Evolutionary conservation across 1,140 invertebrate genomes (phyloP).

Genomic region (Drosophila albomicans): DNA sequence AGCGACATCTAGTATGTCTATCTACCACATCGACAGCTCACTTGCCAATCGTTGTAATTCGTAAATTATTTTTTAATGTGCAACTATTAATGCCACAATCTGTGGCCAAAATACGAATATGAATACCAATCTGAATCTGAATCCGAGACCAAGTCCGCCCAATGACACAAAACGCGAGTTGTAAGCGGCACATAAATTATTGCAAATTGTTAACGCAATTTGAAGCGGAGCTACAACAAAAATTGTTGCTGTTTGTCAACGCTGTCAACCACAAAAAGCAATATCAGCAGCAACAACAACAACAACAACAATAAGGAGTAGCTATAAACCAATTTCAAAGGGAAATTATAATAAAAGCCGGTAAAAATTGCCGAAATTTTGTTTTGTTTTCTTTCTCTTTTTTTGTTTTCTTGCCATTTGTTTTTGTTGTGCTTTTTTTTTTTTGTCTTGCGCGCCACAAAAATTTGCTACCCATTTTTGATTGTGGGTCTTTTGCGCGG

Average conservation of each 20-base stretch:
- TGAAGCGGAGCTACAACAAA: constrained; percentile 7
- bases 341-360: constrained; percentile 58
- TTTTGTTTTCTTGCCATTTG: constrained; percentile 22
- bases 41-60: not conserved
- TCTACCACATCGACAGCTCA: constrained; percentile 1
- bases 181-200: constrained; percentile 56
- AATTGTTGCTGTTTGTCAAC: constrained; percentile 22
- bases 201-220: constrained; percentile 51
- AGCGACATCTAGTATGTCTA: constrained; percentile 5
- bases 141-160: not conserved
- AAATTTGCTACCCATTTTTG: constrained; percentile 49
- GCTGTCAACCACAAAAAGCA: constrained; percentile 22
- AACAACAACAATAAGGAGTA: constrained; percentile 17
- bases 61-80: constrained; percentile 54
- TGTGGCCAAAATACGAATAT: not conserved
- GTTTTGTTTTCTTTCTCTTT: constrained; percentile 46
- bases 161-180: constrained; percentile 34
- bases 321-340: constrained; percentile 26
- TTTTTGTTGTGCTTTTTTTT: constrained; percentile 3
- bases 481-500: constrained; percentile 18
- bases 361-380: constrained; percentile 47
- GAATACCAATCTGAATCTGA: too few relatives aligned
- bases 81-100: constrained; percentile 40
- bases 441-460: constrained; percentile 28
- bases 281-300: constrained; percentile 17